Conservation (phyloP, 30 jellyfish, hydroid and myxozoan species). For the Sanderia malayensis region DNA sequence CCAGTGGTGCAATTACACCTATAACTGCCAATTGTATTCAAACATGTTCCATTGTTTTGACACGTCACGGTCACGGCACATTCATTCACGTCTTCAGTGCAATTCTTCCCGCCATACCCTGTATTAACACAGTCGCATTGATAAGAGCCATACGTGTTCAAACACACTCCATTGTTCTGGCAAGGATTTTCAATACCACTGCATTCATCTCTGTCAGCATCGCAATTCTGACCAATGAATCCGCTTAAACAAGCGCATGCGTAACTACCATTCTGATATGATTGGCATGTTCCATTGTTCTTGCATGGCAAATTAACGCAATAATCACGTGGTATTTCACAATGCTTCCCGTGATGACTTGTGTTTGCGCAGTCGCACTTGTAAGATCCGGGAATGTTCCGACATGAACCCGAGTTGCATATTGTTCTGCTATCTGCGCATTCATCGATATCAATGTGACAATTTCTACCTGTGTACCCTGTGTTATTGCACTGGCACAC, state of each 20-base stretch:
- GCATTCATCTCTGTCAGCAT: slow-evolving; percentile 61
- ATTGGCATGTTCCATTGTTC: slow-evolving; percentile 46
- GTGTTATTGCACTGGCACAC: slow-evolving; percentile 37
- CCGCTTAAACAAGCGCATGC: slow-evolving; percentile 53
- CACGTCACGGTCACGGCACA: slow-evolving; percentile 47
- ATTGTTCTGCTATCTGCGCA: slow-evolving; percentile 34
- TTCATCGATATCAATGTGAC: slow-evolving; percentile 29
- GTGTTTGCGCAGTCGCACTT: slow-evolving; percentile 42
- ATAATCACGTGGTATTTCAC: slow-evolving; percentile 27
- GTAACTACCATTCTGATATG: slow-evolving; percentile 17
- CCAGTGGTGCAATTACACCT: slow-evolving; percentile 36
- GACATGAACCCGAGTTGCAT: slow-evolving; percentile 35
- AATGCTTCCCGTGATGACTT: slow-evolving; percentile 29
- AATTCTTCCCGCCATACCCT: slow-evolving; percentile 53
- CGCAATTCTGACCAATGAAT: slow-evolving; percentile 32
- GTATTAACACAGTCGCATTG: slow-evolving; percentile 58
- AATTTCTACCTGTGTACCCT: slow-evolving; percentile 42
- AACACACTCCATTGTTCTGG: slow-evolving; percentile 47
- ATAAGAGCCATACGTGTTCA: slow-evolving; percentile 35
- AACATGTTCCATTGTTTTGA: slow-evolving; percentile 51
- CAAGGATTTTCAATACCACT: slow-evolving; percentile 9
- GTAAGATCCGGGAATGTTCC: slow-evolving; percentile 17
- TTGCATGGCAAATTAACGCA: slow-evolving; percentile 16
- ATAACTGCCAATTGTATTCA: slow-evolving; percentile 42
- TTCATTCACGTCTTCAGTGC: slow-evolving; percentile 57